Evolutionary conservation across 2,888 invertebrate genomes (phyloP).

Genomic region (Allophyes oxyacanthae): DNA sequence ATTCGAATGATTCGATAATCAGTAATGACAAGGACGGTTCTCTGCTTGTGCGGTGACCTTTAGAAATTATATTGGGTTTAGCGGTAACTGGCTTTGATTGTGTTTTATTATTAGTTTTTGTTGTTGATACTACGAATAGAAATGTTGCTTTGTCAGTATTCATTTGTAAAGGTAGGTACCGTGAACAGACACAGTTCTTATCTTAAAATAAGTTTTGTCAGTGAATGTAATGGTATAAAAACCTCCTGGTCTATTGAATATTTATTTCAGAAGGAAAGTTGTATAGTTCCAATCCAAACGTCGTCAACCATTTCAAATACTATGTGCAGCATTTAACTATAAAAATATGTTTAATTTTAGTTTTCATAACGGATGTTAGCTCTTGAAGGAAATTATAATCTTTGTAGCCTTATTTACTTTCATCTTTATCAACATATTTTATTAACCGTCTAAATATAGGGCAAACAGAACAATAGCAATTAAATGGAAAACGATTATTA

Average conservation of each 20-base stretch:
- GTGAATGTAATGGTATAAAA: not conserved
- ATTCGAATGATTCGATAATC: constrained; percentile 81
- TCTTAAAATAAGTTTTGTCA: not conserved
- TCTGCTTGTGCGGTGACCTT: constrained; percentile 74
- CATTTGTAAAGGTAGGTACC: constrained; percentile 6
- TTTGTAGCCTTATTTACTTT: not conserved
- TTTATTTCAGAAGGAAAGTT: no score
- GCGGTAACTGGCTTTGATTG: constrained; percentile 53
- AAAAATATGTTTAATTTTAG: no score
- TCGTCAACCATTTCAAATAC: no score
- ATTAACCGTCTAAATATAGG: constrained; percentile 7
- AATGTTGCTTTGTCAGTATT: constrained; percentile 16
- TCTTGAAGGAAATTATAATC: not conserved
- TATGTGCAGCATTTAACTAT: no score
- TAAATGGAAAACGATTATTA: no score
- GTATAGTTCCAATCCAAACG: no score
- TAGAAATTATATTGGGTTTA: constrained; percentile 61
- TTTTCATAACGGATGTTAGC: no score
- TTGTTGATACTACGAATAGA: constrained; percentile 37
- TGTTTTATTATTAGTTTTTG: constrained; percentile 56
- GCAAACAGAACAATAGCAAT: constrained; percentile 12
- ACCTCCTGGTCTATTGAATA: no score
- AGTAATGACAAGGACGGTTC: constrained; percentile 74
- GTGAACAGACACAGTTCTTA: not conserved
- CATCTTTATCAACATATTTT: not conserved